Base-by-base conservation (phyloP, 2,113 vertebrate genomes). In the Phrynosoma blainvillii region DNA sequence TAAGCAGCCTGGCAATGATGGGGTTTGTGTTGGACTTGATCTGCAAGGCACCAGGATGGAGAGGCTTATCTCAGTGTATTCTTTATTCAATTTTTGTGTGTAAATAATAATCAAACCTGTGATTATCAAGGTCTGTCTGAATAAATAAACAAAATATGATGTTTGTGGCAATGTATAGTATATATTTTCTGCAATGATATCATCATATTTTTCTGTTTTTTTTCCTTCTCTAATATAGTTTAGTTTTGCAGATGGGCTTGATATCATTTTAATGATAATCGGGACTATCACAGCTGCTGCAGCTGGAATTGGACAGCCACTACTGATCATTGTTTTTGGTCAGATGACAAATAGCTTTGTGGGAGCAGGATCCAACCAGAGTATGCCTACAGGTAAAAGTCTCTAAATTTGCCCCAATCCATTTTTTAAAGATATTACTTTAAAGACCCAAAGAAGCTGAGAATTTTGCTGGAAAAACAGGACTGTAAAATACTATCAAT, bases 281-380 rank as follows among this genome's bases (percentile, higher is more conserved):
- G 98, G 96, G 66, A 91, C 96, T 2, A 5, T 98, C 1, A 90
- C 97, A 96, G 96, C 97, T 0, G 91, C 95, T 88, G 93, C 75
- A 73, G 95, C 97, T 5, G 98, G 98, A 0, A 93, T 95, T 1
- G 95, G 96, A 23, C 92, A 98, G 66, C 98, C 98, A 0, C 91
- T 97, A 71, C 96, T 98, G 97, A 95, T 96, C 32, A 86, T 99
- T 25, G 89, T 98, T 84, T 98, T 98, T 89, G 98, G 98, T 65
- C 94, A 97, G 1, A 98, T 98, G 98, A 98, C 98, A 1, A 96
- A 98, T 96, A 96, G 94, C 91, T 97, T 99, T 85, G 86, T 98
- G 75, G 25, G 1, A 4, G 93, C 86, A 0, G 90, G 91, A 4
- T 94, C 87, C 0, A 90, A 90, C 0, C 0, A 85, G 62, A 94